Conservation (phyloP, 2,113 vertebrate species). For the Oncorhynchus nerka region DNA sequence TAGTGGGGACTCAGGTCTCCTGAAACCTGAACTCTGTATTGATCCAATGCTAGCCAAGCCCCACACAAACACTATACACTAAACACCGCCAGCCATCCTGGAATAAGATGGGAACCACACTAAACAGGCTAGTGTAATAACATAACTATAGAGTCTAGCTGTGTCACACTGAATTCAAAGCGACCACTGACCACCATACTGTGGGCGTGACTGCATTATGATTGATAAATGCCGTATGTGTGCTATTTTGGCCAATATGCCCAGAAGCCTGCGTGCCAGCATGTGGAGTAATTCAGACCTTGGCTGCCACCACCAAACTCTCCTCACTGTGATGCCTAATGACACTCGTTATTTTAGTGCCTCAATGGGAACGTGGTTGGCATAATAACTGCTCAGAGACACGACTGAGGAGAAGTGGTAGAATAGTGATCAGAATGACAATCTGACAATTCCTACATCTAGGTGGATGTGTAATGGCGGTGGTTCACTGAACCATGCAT, state of each 20-base stretch:
- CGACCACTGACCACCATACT: not conserved
- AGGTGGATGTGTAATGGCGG: not conserved
- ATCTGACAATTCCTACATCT: not conserved
- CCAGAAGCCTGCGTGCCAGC: not conserved
- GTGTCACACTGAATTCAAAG: not conserved
- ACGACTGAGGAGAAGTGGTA: not conserved
- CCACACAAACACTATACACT: constrained; percentile 5
- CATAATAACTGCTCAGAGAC: not conserved
- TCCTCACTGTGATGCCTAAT: constrained; percentile 1
- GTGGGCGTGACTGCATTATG: not conserved
- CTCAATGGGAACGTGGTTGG: not conserved
- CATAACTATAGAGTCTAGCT: not conserved
- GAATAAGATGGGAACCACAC: constrained; percentile 20
- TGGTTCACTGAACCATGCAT: not conserved
- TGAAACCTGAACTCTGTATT: constrained; percentile 52
- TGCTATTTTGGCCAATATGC: not conserved
- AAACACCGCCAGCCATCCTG: constrained; percentile 19
- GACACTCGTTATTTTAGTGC: not conserved
- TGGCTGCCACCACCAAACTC: not conserved
- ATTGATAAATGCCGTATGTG: not conserved
- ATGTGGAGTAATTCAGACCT: not conserved
- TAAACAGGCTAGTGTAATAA: not conserved
- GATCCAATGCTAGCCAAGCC: constrained; percentile 46
- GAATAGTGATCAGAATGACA: not conserved
- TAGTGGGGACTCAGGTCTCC: constrained; percentile 40